Conservation (phyloP, 2,888 invertebrate genomes). For the Acleris laterana region DNA sequence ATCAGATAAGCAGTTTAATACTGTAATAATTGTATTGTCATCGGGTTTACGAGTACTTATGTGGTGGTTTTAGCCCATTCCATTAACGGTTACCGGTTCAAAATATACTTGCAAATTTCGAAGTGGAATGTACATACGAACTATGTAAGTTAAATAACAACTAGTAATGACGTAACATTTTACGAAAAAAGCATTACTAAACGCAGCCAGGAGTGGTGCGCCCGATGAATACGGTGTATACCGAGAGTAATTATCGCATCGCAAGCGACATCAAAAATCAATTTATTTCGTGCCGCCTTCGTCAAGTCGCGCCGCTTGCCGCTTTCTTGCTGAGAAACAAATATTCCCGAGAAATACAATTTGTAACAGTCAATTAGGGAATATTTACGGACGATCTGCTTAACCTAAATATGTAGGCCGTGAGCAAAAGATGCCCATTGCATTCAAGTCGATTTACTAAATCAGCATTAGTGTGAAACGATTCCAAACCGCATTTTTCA, state of each 20-base stretch:
- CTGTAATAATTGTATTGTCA: too few relatives aligned
- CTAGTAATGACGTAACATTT: neutral
- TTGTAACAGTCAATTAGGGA: constrained; percentile 54
- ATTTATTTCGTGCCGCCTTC: constrained; percentile 65
- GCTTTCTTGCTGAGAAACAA: constrained; percentile 55
- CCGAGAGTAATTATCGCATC: constrained; percentile 59
- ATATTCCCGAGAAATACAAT: constrained; percentile 54
- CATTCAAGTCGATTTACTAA: constrained; percentile 17
- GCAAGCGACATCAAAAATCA: constrained; percentile 73
- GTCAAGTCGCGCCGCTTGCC: constrained; percentile 44
- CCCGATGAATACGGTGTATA: constrained; percentile 49
- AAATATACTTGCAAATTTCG: too few relatives aligned
- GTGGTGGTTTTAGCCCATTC: too few relatives aligned
- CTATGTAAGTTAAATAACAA: too few relatives aligned
- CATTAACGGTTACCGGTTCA: too few relatives aligned
- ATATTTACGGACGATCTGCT: constrained; percentile 51
- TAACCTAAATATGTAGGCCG: constrained; percentile 42
- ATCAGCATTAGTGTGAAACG: constrained; percentile 17
- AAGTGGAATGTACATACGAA: too few relatives aligned
- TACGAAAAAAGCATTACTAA: neutral
- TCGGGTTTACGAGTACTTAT: too few relatives aligned
- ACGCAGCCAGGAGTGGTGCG: neutral
- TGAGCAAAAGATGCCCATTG: constrained; percentile 34
- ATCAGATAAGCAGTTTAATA: too few relatives aligned
- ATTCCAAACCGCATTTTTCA: constrained; percentile 30